Evolutionary conservation across 1,140 invertebrate genomes (phyloP).

Genomic region (Tetramorium alpestre): DNA sequence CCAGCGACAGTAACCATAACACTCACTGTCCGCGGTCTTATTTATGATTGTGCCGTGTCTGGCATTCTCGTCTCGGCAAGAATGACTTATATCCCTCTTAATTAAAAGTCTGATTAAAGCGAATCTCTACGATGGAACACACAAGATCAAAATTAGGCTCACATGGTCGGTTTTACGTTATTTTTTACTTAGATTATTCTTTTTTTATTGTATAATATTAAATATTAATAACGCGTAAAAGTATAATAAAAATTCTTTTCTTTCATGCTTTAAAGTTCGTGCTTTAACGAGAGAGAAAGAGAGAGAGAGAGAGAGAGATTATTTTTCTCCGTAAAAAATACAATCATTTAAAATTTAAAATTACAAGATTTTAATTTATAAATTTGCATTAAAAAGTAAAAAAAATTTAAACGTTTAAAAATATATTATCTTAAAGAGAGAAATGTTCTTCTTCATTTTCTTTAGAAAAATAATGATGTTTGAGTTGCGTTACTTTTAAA

Average conservation of each 20-base stretch:
- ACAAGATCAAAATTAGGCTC: not conserved
- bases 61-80: conserved; percentile 23
- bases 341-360: not conserved
- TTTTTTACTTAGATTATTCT: not conserved
- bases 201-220: not conserved
- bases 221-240: not conserved
- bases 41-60: conserved; percentile 57
- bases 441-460: not conserved
- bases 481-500: not conserved
- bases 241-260: conserved; percentile 1
- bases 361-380: not conserved
- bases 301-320: too few relatives aligned
- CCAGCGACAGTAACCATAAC: conserved; percentile 28
- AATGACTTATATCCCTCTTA: conserved; percentile 51
- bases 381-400: not conserved
- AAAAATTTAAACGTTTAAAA: not conserved
- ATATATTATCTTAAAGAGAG: not conserved
- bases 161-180: not conserved
- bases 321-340: not conserved
- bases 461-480: not conserved
- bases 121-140: not conserved
- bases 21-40: conserved; percentile 45
- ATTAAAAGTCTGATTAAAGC: conserved; percentile 60
- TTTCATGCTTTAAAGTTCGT: not conserved
- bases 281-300: not conserved